Evolutionary conservation across 2,888 invertebrate genomes (phyloP).

Genomic region (Trissonchulus latispiculum): DNA sequence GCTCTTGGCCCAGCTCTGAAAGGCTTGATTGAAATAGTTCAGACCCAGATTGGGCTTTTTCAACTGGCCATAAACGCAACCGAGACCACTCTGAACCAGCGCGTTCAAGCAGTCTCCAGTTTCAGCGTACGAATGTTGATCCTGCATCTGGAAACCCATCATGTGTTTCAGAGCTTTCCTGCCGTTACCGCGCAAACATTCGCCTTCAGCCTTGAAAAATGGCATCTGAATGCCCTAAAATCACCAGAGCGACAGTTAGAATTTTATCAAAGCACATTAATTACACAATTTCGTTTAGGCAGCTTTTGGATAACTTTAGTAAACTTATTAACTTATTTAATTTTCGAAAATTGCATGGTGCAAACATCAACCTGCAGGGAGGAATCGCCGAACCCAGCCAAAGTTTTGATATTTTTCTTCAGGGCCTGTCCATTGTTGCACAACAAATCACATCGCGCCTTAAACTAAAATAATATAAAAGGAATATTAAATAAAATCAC

Average conservation of each 20-base stretch:
- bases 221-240: conserved; percentile 2
- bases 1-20: neutral
- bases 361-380: too few species aligned
- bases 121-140: neutral
- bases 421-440: conserved; percentile 49
- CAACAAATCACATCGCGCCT: conserved; percentile 56
- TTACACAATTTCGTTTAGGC: too few species aligned
- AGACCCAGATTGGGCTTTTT: neutral
- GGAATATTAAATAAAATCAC: too few species aligned
- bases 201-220: conserved; percentile 58
- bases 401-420: conserved; percentile 46
- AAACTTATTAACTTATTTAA: too few species aligned
- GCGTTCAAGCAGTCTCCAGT: neutral
- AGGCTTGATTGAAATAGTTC: neutral
- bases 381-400: conserved; percentile 31
- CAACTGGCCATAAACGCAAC: neutral
- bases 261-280: too few species aligned
- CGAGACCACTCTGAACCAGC: neutral
- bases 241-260: too few species aligned
- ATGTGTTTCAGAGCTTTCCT: conserved; percentile 56
- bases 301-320: too few species aligned
- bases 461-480: conserved; percentile 48
- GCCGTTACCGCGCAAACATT: conserved; percentile 57
- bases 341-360: too few species aligned
- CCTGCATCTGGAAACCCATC: neutral